Evolutionary conservation across 2,113 vertebrate genomes (phyloP).

Genomic region (Dicentrarchus labrax): DNA sequence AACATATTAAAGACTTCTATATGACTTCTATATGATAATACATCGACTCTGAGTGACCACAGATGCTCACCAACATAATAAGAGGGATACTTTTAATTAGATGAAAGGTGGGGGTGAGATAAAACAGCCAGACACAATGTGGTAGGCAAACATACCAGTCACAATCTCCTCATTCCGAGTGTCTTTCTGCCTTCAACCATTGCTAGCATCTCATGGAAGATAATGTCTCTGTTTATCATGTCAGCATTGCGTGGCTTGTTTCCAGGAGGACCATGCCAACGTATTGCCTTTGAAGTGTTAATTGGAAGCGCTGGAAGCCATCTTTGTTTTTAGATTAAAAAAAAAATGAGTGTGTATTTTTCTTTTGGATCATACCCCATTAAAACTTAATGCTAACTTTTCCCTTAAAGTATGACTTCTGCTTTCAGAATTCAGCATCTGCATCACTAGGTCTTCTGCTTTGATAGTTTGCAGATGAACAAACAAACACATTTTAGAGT

Average conservation of each 20-base stretch:
- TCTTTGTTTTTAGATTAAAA: conserved; percentile 75
- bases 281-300: conserved; percentile 80
- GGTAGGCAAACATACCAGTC: conserved; percentile 18
- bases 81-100: conserved; percentile 53
- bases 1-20: conserved; percentile 7
- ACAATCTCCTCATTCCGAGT: conserved; percentile 23
- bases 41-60: conserved; percentile 9
- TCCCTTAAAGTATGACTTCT: conserved; percentile 28
- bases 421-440: background rate
- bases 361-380: conserved; percentile 25
- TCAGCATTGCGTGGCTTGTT: conserved; percentile 65
- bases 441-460: conserved; percentile 21
- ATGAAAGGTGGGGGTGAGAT: conserved; percentile 49
- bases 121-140: conserved; percentile 31
- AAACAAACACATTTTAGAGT: conserved; percentile 31
- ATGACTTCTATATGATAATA: background rate
- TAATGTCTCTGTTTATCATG: conserved; percentile 76
- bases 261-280: conserved; percentile 64
- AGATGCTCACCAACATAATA: conserved; percentile 26
- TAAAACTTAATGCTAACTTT: conserved; percentile 46
- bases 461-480: conserved; percentile 44
- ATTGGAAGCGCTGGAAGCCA: conserved; percentile 76
- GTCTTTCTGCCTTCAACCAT: conserved; percentile 32
- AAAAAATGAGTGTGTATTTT: background rate
- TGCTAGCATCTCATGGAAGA: conserved; percentile 56